Evolutionary conservation across 2,888 invertebrate species (phyloP), one percentile per base, ranked within the genome.

Genomic region (Formica aserva): DNA sequence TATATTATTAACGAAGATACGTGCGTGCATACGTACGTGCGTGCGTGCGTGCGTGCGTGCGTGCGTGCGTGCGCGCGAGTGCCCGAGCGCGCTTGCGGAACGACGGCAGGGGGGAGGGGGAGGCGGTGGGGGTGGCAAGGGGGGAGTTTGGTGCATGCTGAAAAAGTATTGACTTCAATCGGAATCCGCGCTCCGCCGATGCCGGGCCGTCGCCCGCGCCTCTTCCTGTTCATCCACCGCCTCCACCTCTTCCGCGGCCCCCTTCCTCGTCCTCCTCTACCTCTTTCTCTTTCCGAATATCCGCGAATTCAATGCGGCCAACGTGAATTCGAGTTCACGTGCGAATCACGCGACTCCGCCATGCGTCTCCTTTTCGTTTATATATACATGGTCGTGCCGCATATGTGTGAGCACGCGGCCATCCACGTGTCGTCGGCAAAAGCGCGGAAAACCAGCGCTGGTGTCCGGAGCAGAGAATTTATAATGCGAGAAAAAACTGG

Each of bases 1-100:
- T 94, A 93, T 93, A 94, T 94, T 94, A 94, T 94, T 93, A 94
- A 93, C 92, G 93, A 91, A 90, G 92, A 91, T 91, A 91, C 89
- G 90, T 83, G 78, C 86, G 80, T 82, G 87, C 86, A 74, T 57
- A 76, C 67, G 69, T 87, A 85, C 88, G 88, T 83, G 84, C 88
- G 81, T 75, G 84, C 86, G 76, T 22, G 74, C 66, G 76, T 72
- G 57, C 80, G 77, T 45, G 65, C 67, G 52, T 55, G 57, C 81
- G 60, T 63, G 48, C n/a, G 45, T 22, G n/a, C n/a, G n/a, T n/a
- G n/a, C n/a, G n/a, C 45, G 45, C 4, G 45, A 38, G 62, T 65
- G 67, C 69, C 6, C 52, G 52, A 52, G 52, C 52, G 52, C 52
- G 52, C 52, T 52, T n/a, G 52, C 52, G 52, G n/a, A 52, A 52